phyloP scores from a whole-genome alignment of 1,140 invertebrate species.

The Hylyphantes graminicola region DNA sequence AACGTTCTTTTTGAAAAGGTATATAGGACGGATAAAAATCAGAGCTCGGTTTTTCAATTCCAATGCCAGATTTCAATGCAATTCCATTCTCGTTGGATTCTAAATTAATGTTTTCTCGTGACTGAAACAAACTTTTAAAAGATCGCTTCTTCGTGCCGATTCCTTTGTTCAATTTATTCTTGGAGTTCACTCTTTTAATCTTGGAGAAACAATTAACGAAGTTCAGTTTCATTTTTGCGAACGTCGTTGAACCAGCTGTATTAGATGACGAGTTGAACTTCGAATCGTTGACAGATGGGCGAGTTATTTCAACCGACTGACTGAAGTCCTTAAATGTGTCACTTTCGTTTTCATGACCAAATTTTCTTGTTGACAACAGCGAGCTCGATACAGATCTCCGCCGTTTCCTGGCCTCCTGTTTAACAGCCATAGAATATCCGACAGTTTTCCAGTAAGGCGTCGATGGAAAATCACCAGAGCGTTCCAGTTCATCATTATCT shows the following conservation, averaged over 20 bases:
- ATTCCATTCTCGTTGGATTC: too few species aligned
- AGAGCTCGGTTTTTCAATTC: too few species aligned
- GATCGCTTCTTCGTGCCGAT: not conserved
- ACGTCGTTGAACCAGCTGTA: not conserved
- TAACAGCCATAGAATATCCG: too few species aligned
- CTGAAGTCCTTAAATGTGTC: not conserved
- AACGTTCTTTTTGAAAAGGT: too few species aligned
- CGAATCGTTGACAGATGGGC: not conserved
- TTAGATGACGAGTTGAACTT: not conserved
- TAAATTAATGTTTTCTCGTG: not conserved
- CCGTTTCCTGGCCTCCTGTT: too few species aligned
- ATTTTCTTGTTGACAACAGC: not conserved
- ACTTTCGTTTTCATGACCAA: not conserved
- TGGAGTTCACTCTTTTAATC: not conserved
- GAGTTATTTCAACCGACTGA: constrained; percentile 10
- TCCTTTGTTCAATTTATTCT: not conserved
- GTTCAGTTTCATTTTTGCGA: not conserved
- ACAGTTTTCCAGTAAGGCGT: too few species aligned
- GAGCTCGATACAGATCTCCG: constrained; percentile 11
- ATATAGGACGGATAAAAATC: too few species aligned
- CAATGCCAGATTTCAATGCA: too few species aligned
- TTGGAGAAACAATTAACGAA: not conserved
- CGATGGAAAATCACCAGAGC: too few species aligned
- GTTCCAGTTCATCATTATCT: too few species aligned
- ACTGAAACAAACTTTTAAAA: constrained; percentile 3